Conservation (phyloP, 2,113 vertebrate genomes). For the Pachyramphus minor region DNA sequence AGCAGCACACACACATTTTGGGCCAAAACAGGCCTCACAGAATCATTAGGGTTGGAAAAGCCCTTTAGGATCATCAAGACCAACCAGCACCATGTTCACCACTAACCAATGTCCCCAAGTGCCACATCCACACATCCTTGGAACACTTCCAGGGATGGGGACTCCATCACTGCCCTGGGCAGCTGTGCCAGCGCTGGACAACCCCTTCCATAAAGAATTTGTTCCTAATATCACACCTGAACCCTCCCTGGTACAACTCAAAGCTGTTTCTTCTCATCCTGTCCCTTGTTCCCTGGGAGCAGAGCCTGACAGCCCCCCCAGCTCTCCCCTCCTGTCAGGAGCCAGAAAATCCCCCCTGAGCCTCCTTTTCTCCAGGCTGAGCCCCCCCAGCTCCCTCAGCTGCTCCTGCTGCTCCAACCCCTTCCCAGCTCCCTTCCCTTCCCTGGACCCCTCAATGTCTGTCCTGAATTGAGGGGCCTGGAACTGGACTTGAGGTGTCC, state of each 20-base stretch:
- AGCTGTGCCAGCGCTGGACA: background rate
- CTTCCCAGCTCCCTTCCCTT: background rate
- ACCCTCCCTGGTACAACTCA: accelerated
- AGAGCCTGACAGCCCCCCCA: accelerated
- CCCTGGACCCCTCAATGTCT: background rate
- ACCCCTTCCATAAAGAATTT: too few relatives aligned
- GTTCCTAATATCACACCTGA: background rate
- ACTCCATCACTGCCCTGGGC: background rate
- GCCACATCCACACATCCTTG: accelerated
- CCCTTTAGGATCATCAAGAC: background rate
- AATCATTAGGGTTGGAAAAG: background rate
- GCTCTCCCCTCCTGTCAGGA: background rate
- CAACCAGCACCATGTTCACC: background rate
- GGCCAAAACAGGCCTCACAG: accelerated
- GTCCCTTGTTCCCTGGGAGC: background rate
- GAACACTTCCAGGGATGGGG: background rate
- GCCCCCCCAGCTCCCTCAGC: background rate
- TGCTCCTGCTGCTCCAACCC: background rate
- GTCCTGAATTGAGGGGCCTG: too few relatives aligned
- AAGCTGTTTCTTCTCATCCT: background rate
- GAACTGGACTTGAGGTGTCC: too few relatives aligned
- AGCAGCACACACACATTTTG: background rate
- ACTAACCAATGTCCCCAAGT: accelerated
- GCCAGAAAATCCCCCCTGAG: background rate
- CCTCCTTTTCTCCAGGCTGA: background rate